These are phyloP conservation scores for Rhabdornis inornatus DNA, from an alignment of 2,113 vertebrate species.

Conservation along the genomic window DNA sequence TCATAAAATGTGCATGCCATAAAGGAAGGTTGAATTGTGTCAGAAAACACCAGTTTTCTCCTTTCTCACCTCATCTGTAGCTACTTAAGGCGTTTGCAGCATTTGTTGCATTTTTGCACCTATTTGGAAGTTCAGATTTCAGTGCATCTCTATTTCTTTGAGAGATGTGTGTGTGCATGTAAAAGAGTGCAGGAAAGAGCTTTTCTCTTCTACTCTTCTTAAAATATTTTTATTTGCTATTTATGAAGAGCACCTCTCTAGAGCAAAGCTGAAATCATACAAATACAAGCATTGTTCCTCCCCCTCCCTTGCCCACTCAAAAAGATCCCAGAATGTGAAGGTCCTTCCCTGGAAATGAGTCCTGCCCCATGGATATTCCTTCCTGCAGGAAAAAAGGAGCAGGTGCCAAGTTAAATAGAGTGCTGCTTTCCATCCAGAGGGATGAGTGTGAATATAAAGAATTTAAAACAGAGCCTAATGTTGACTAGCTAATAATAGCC, in stretches of 20 bases:
- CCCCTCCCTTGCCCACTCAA: not conserved
- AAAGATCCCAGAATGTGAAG: not conserved
- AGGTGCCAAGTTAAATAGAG: not conserved
- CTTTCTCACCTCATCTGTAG: not conserved
- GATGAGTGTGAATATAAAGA: not conserved
- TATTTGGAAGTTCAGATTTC: not conserved
- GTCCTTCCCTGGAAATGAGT: not conserved
- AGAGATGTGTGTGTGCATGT: accelerated
- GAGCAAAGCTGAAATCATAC: not conserved
- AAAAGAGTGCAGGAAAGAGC: not conserved
- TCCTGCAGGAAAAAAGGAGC: not conserved
- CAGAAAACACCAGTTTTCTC: not conserved
- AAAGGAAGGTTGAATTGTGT: not conserved
- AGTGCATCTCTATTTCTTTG: not conserved
- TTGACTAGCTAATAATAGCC: not conserved
- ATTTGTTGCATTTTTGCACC: not conserved
- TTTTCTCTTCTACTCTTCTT: not conserved
- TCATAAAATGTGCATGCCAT: not conserved
- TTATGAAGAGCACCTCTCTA: not conserved
- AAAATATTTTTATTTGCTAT: not conserved
- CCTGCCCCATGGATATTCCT: not conserved
- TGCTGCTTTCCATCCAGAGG: not conserved
- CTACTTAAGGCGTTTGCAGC: not conserved
- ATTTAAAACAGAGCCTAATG: not conserved
- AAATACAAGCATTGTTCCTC: not conserved